These are phyloP conservation scores for Standfussiana lucernea DNA, from an alignment of 2,888 invertebrate genomes.

Conservation along the genomic window DNA sequence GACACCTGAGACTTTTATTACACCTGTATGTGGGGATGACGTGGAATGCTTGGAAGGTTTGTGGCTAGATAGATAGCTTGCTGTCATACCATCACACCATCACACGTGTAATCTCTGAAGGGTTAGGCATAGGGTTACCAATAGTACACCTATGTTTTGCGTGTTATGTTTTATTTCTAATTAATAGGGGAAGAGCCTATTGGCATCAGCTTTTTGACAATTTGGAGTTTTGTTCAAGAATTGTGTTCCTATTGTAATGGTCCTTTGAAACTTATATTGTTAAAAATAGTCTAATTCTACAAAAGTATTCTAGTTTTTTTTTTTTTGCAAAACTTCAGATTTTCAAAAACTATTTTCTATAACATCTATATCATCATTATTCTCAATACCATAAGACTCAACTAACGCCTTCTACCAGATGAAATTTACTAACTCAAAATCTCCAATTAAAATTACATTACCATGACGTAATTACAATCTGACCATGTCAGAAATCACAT, in stretches of 20 bases:
- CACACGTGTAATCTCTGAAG: too few relatives aligned
- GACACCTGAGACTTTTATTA: conserved; percentile 45
- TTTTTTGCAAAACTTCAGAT: background rate
- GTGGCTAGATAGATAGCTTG: background rate
- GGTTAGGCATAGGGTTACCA: background rate
- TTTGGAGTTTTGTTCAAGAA: background rate
- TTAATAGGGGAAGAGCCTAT: background rate
- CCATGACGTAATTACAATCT: conserved; percentile 36
- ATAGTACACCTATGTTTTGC: background rate
- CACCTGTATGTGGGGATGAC: conserved; percentile 13
- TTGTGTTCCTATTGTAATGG: background rate
- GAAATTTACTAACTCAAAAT: conserved; percentile 10
- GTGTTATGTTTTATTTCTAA: background rate
- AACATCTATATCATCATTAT: background rate
- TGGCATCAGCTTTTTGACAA: background rate
- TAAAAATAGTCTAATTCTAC: background rate
- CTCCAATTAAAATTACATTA: conserved; percentile 47
- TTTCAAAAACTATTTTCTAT: background rate
- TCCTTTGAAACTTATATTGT: background rate
- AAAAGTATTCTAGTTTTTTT: too few relatives aligned
- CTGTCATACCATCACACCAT: background rate
- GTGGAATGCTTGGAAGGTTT: background rate
- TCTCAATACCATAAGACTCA: background rate
- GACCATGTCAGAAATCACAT: conserved; percentile 55
- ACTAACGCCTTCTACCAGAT: background rate